Base-by-base conservation (phyloP, 2,113 vertebrate genomes). In the Typhlomys cinereus region DNA sequence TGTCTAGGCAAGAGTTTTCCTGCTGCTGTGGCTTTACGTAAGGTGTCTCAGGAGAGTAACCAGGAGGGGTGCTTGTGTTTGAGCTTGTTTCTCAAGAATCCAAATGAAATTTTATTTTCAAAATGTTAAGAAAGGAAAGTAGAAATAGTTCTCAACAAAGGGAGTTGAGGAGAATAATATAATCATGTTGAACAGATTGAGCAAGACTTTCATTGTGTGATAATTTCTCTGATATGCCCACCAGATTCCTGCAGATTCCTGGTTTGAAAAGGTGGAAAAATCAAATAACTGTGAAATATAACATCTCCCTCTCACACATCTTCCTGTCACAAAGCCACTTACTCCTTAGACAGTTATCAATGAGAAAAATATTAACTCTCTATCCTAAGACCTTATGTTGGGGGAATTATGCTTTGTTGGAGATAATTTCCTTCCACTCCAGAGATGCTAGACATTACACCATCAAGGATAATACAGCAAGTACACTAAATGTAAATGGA, bases 61-160 rank as follows among this genome's bases (percentile, higher is more conserved):
- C 92, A 91, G 18, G 39, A 95, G 92, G 92, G 96, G 54, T 78
- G 89, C 83, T 97, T 97, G 76, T 46, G 94, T 50, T 95, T 94
- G 12, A 64, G 34, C 69, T 97, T 96, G 90, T 94, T 95, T 96
- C 94, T 97, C 90, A 64, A 81, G 94, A 89, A n/a, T 18, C 73
- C 86, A 95, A 92, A 57, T 64, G 73, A 44, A 94, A 59, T 95
- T 97, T 96, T 91, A 46, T 57, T 96, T 97, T 95, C 76, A 78
- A 94, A 93, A 89, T 76, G 70, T 15, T 87, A 59, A 83, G 73
- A 96, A 96, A 62, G 34, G 59, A n/a, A 18, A 94, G 2, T 29
- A 41, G 66, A 39, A 54, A 66, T 75, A 12, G 90, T 83, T 96
- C 39, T 74, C 20, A 87, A 11, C 39, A 96, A 59, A 94, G 4